Evolutionary conservation across 30 jellyfish, hydroid and myxozoan genomes (phyloP).

Genomic region (Phacellophora camtschatica): DNA sequence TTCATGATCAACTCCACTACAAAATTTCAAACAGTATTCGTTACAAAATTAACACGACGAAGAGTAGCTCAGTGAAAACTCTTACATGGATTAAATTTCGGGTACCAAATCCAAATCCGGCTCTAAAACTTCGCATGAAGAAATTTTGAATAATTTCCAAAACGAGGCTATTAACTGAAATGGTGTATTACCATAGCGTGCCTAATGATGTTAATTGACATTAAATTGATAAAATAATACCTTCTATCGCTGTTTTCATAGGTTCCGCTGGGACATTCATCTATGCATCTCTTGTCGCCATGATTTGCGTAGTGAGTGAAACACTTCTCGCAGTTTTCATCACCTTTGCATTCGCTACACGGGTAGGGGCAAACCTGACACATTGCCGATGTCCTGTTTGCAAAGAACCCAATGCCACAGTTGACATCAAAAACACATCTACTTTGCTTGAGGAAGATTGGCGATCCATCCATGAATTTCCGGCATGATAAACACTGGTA

Average conservation of each 20-base stretch:
- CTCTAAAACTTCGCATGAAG: too few relatives aligned
- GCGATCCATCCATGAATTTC: neutral
- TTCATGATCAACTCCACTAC: too few relatives aligned
- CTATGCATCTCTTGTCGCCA: constrained; percentile 67
- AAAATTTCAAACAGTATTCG: too few relatives aligned
- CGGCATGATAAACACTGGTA: constrained; percentile 75
- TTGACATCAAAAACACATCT: constrained; percentile 67
- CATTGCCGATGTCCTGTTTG: constrained; percentile 65
- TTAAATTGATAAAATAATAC: too few relatives aligned
- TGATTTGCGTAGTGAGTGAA: constrained; percentile 39
- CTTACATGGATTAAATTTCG: too few relatives aligned
- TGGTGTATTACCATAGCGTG: too few relatives aligned
- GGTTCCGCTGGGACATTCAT: constrained; percentile 83
- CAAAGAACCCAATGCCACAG: constrained; percentile 74
- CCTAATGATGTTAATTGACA: too few relatives aligned
- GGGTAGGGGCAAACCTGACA: constrained; percentile 86
- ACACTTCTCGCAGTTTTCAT: constrained; percentile 73
- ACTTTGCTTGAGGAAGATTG: constrained; percentile 57
- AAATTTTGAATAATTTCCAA: too few relatives aligned
- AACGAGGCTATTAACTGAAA: too few relatives aligned
- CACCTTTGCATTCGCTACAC: constrained; percentile 77
- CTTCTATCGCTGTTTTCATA: constrained; percentile 28
- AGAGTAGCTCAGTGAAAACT: too few relatives aligned
- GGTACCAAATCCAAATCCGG: too few relatives aligned
- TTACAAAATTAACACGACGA: too few relatives aligned